These are phyloP conservation scores for Crypturellus undulatus DNA, from an alignment of 2,113 vertebrate genomes.

Conservation along the genomic window DNA sequence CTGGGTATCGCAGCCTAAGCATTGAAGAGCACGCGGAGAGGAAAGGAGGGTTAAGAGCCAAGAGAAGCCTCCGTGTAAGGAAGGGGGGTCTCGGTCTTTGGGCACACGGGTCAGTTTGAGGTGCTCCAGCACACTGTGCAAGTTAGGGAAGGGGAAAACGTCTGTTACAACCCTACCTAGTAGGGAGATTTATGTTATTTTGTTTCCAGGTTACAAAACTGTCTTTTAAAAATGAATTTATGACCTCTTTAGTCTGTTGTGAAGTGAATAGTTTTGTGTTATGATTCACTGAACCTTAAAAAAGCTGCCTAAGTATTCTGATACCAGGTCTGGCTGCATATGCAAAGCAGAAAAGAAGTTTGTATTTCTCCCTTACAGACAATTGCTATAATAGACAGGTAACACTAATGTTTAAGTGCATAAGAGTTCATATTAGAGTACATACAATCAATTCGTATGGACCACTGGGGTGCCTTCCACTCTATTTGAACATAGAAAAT, in stretches of 20 bases:
- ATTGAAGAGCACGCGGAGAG: background rate
- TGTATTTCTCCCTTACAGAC: background rate
- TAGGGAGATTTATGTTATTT: background rate
- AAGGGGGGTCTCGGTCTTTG: background rate
- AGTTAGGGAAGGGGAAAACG: background rate
- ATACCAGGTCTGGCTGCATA: background rate
- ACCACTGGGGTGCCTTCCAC: background rate
- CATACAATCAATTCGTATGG: background rate
- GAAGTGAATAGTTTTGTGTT: background rate
- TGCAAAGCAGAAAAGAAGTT: background rate
- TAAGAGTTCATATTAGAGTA: background rate
- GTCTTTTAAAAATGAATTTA: background rate
- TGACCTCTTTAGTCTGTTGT: background rate
- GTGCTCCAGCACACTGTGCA: background rate
- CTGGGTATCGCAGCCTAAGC: background rate
- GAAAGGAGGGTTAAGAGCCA: background rate
- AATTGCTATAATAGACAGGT: background rate
- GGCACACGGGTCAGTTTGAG: background rate
- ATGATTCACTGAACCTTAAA: background rate
- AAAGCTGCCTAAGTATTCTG: background rate
- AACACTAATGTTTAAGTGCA: background rate
- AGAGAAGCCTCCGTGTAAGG: background rate
- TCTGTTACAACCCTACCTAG: accelerated
- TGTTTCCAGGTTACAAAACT: background rate
- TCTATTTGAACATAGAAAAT: background rate